phyloP scores from a whole-genome alignment of 2,797 vertebrate genomes.

The Gorsachius magnificus region DNA sequence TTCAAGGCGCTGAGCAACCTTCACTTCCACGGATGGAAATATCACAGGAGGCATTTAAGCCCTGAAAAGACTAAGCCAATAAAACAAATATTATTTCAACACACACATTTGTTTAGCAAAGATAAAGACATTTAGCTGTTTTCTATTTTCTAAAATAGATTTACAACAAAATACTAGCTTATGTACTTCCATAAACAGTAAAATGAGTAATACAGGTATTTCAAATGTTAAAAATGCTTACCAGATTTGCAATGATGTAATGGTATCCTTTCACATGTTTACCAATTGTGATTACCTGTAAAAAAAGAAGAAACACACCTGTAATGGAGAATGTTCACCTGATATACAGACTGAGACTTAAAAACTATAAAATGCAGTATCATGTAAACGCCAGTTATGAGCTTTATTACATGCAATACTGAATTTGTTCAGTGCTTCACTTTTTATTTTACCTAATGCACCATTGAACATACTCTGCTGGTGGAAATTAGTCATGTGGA shows the following conservation, averaged over 20 bases:
- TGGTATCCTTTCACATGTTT: constrained; percentile 98
- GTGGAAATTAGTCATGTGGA: not conserved
- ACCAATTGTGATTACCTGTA: constrained; percentile 96
- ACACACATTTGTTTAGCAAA: not conserved
- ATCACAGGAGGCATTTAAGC: not conserved
- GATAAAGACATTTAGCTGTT: not conserved
- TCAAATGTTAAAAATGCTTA: constrained; percentile 75
- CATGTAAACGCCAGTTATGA: not conserved
- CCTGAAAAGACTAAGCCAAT: not conserved
- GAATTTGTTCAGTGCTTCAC: not conserved
- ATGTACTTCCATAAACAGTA: not conserved
- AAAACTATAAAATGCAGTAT: not conserved
- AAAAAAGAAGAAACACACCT: constrained; percentile 23
- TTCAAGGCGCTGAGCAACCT: not conserved
- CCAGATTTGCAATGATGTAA: constrained; percentile 98
- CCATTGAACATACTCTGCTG: not conserved
- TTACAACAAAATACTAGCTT: not conserved
- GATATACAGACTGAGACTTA: not conserved
- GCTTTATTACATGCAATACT: not conserved
- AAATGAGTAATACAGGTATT: not conserved
- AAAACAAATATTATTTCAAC: not conserved
- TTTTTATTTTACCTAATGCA: not conserved
- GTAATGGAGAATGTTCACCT: not conserved
- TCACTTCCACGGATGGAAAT: not conserved
- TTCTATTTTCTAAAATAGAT: not conserved